Evolutionary conservation across 2,888 invertebrate genomes (phyloP).

Genomic region (Spodoptera picta): DNA sequence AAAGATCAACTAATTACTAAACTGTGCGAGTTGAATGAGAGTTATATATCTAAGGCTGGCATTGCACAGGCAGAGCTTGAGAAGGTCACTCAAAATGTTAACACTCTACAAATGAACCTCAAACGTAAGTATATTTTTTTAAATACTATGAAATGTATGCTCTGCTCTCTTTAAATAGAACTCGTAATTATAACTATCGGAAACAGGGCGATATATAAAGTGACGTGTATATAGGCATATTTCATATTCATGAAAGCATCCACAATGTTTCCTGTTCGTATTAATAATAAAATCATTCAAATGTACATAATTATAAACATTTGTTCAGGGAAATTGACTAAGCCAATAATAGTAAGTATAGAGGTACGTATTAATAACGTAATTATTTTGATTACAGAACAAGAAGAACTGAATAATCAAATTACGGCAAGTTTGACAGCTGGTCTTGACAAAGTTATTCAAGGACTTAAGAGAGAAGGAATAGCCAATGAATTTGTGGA

Average conservation of each 20-base stretch:
- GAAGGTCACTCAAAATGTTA: conserved; percentile 51
- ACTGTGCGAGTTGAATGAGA: conserved; percentile 54
- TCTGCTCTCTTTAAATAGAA: no score
- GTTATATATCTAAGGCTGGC: conserved; percentile 45
- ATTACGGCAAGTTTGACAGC: conserved; percentile 52
- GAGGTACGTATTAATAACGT: no score
- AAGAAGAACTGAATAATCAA: conserved; percentile 50
- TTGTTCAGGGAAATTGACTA: no score
- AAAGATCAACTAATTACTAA: conserved; percentile 52
- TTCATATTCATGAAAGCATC: no score
- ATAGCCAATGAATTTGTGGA: conserved; percentile 54
- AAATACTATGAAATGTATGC: no score
- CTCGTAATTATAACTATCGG: no score
- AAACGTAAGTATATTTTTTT: conserved; percentile 58
- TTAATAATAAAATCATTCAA: no score
- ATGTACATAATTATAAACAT: no score
- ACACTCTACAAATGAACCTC: conserved; percentile 57
- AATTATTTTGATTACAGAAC: conserved; percentile 52
- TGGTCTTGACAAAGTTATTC: conserved; percentile 59
- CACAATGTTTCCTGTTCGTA: no score
- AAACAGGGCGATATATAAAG: no score
- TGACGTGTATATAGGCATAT: no score
- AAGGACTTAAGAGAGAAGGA: conserved; percentile 55
- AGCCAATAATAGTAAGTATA: no score
- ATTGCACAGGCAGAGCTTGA: conserved; percentile 55